A percentile compares a stretch with the other conserved stretches of the same genome.
phyloP scores from a whole-genome alignment of 1,140 invertebrate genomes.

The Drosophila nannoptera region DNA sequence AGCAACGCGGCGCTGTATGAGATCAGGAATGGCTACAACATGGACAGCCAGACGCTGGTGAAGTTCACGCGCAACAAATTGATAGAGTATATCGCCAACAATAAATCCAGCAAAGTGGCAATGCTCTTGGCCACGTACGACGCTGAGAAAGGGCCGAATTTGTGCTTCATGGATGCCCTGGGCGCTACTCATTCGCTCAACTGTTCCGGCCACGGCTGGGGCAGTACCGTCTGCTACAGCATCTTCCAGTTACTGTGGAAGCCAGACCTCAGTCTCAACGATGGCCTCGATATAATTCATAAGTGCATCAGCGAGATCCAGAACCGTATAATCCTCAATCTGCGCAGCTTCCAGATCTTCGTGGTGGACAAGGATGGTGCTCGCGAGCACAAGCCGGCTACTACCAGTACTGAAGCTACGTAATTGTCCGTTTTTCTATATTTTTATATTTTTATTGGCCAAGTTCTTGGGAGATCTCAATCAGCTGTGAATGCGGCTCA shows the following conservation, averaged over 20 bases:
- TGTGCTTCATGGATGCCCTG: slow-evolving; percentile 92
- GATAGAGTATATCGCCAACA: slow-evolving; percentile 88
- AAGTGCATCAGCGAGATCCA: slow-evolving; percentile 93
- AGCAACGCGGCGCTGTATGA: slow-evolving; percentile 98
- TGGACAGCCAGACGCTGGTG: slow-evolving; percentile 92
- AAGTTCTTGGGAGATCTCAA: too few species aligned
- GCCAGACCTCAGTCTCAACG: slow-evolving; percentile 85
- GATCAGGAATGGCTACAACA: slow-evolving; percentile 96
- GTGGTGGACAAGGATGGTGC: slow-evolving; percentile 90
- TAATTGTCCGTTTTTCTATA: too few species aligned
- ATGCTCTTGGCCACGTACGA: slow-evolving; percentile 82
- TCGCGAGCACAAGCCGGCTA: background rate
- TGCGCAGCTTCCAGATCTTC: slow-evolving; percentile 92
- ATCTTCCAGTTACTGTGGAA: slow-evolving; percentile 93
- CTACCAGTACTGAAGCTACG: too few species aligned
- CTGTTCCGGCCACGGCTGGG: slow-evolving; percentile 95
- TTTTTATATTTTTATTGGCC: too few species aligned
- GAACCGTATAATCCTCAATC: slow-evolving; percentile 91
- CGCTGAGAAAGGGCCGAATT: slow-evolving; percentile 85
- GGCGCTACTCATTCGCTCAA: slow-evolving; percentile 89
- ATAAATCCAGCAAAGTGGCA: slow-evolving; percentile 79
- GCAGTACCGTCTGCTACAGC: slow-evolving; percentile 90
- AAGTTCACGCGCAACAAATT: slow-evolving; percentile 93
- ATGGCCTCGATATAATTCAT: slow-evolving; percentile 90
- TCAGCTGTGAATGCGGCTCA: too few species aligned